Base-by-base conservation (phyloP, 2,113 vertebrate genomes). In the Cyanoderma ruficeps region DNA sequence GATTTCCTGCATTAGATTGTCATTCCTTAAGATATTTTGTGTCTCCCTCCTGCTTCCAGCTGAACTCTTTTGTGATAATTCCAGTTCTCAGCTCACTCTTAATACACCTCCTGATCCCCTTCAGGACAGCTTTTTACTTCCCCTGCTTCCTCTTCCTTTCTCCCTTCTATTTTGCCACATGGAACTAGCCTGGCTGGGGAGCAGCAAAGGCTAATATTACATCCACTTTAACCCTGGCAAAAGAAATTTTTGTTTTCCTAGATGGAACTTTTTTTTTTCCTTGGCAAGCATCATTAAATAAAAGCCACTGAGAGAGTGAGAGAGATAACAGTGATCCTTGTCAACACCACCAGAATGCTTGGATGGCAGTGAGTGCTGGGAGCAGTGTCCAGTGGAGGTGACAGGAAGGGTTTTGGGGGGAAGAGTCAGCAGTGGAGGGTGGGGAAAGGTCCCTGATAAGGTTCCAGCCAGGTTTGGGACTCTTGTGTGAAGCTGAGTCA, bases 191-290 rank as follows among this genome's bases (percentile, higher is more conserved):
- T 80, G 63, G 5, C 46, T 81, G 39, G 21, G 5, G 52, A 33
- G 0, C 9, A 41, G 17, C 23, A 44, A 11, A 68, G 67, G 20
- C 47, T 33, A 2, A 9, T 4, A 1, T 4, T 7, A 4, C 31
- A 16, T 37, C 31, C 7, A 14, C 33, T 44, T n/a, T 5, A 47
- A 16, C 69, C 41, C 41, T 57, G 56, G 39, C 11, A 65, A 61
- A 39, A 60, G 11, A 60, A 42, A 13, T 37, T 19, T 33, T 57
- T 71, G 30, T 69, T 87, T 37, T 42, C 24, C 30, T 57, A 31
- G 25, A 10, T 27, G 60, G 15, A 12, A 37, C 24, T 27, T 55
- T 77, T 37, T 20, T 19, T 77, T 52, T n/a, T 7, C 11, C 57
- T 44, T 21, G 6, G 6, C 8, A 77, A 70, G 18, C 5, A 14